phyloP scores from a whole-genome alignment of 2,113 vertebrate species.

The Poeciliopsis retropinna region DNA sequence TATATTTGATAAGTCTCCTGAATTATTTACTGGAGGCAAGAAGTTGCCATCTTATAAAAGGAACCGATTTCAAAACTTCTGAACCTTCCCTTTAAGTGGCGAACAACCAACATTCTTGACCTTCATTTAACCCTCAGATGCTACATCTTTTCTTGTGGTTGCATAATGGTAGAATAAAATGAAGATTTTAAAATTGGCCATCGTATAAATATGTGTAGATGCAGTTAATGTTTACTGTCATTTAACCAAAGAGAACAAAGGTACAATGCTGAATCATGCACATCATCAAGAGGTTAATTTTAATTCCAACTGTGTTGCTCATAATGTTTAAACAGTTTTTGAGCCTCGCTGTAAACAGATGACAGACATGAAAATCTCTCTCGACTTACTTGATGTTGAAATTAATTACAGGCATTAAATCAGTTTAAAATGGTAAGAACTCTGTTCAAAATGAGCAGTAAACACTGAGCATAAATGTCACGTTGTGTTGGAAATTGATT shows the following conservation, averaged over 20 bases:
- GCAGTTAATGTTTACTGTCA: not conserved
- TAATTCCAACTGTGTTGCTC: not conserved
- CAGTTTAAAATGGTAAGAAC: conserved; percentile 76
- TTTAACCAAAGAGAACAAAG: not conserved
- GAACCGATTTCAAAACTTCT: too few relatives aligned
- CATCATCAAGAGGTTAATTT: not conserved
- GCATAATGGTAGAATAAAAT: not conserved
- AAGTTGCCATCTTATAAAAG: too few relatives aligned
- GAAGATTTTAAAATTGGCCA: not conserved
- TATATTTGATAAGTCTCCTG: too few relatives aligned
- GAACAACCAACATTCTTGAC: too few relatives aligned
- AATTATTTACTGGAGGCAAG: too few relatives aligned
- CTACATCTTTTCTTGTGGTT: not conserved
- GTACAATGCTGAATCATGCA: not conserved
- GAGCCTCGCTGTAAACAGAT: not conserved
- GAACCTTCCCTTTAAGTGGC: too few relatives aligned
- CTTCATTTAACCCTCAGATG: not conserved
- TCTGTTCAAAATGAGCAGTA: conserved; percentile 70
- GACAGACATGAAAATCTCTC: not conserved
- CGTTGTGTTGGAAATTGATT: conserved; percentile 71
- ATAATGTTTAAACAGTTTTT: not conserved
- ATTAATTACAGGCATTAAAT: conserved; percentile 66
- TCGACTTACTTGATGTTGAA: conserved; percentile 23
- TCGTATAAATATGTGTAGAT: not conserved
- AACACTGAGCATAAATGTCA: conserved; percentile 73